Evolutionary conservation across 2,888 invertebrate species (phyloP).

Genomic region (Euplagia quadripunctaria): DNA sequence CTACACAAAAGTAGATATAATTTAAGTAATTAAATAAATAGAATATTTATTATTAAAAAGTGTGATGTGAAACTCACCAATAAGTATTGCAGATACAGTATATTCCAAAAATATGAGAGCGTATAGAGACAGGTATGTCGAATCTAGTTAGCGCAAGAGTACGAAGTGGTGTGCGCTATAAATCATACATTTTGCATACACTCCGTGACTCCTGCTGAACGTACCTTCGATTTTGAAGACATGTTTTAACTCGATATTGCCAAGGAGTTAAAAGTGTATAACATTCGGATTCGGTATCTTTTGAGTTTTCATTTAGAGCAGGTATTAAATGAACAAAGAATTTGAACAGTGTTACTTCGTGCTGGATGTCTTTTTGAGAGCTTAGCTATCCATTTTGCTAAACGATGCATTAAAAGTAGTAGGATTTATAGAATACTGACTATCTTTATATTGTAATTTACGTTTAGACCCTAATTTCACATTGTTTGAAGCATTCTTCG

Average conservation of each 20-base stretch:
- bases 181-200: conserved; percentile 80
- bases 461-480: not conserved
- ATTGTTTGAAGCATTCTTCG: not conserved
- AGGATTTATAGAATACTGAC: not conserved
- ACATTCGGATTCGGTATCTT: conserved; percentile 35
- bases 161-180: conserved; percentile 68
- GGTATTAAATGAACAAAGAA: not conserved
- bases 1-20: no score
- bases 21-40: no score
- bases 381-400: not conserved
- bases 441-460: not conserved
- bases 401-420: not conserved
- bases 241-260: conserved; percentile 61
- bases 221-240: conserved; percentile 70
- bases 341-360: not conserved
- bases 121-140: conserved; percentile 36
- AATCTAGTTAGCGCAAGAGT: conserved; percentile 56
- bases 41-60: not conserved
- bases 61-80: not conserved
- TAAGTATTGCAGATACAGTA: conserved; percentile 7
- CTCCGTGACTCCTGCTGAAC: conserved; percentile 69
- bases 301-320: not conserved
- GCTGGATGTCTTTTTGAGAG: not conserved
- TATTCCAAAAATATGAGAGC: conserved; percentile 1
- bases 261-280: conserved; percentile 26